phyloP scores from a whole-genome alignment of 2,113 vertebrate genomes.

The Silurus glanis region DNA sequence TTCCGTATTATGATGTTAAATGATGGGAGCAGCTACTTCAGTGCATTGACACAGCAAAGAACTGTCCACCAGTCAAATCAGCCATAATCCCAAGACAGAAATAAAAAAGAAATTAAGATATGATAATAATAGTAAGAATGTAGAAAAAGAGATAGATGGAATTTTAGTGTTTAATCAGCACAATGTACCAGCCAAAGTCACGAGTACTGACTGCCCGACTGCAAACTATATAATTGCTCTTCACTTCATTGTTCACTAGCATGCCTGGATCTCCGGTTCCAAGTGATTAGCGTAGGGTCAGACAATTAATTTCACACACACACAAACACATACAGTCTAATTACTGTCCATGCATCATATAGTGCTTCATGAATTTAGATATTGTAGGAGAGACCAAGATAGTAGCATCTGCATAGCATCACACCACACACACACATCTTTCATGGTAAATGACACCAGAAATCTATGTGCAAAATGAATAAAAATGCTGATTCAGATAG shows the following conservation, averaged over 20 bases:
- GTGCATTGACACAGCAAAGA: neutral
- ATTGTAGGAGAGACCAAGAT: neutral
- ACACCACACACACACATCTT: neutral
- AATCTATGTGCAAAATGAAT: neutral
- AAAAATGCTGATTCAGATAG: neutral
- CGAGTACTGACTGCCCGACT: neutral
- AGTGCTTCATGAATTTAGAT: neutral
- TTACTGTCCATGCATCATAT: constrained; percentile 17
- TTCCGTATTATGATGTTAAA: neutral
- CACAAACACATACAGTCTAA: neutral
- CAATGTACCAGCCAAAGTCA: neutral
- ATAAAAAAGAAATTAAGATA: neutral
- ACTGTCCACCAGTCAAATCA: neutral
- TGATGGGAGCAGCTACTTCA: neutral
- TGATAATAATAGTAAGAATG: neutral
- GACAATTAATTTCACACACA: neutral
- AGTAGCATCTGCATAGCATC: neutral
- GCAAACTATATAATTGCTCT: neutral
- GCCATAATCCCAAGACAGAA: neutral
- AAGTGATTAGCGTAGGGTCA: neutral
- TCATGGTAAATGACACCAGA: neutral
- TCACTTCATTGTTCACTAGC: constrained; percentile 3
- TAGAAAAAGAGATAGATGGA: neutral
- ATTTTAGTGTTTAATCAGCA: neutral
- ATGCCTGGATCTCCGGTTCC: neutral